phyloP scores from a whole-genome alignment of 2,113 vertebrate species.

The Sterna hirundo region DNA sequence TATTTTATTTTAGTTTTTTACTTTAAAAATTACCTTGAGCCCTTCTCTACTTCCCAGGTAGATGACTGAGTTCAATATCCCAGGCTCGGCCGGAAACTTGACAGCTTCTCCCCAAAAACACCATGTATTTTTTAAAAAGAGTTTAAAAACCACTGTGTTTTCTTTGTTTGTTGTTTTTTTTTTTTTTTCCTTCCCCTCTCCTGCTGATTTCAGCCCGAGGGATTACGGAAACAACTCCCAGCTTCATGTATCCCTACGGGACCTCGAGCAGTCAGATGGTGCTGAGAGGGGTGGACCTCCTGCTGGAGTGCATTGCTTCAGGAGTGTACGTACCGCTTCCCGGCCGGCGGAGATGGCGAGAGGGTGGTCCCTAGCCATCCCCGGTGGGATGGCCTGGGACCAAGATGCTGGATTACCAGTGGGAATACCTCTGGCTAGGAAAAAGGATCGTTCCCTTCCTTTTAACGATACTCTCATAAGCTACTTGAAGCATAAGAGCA shows the following conservation, averaged over 20 bases:
- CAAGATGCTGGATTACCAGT: background rate
- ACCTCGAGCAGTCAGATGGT: conserved; percentile 91
- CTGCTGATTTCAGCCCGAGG: conserved; percentile 82
- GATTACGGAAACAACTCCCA: conserved; percentile 85
- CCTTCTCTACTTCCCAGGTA: background rate
- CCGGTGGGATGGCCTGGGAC: fast-evolving
- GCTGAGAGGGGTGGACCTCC: conserved; percentile 87
- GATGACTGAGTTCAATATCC: background rate
- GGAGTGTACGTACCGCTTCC: conserved; percentile 86
- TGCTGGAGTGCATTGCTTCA: conserved; percentile 95
- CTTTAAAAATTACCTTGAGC: background rate
- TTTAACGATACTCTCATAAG: fast-evolving
- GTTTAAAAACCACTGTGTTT: conserved; percentile 9
- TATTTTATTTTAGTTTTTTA: background rate
- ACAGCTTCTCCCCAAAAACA: background rate
- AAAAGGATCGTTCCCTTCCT: background rate
- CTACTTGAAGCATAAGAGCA: background rate
- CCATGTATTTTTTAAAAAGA: background rate
- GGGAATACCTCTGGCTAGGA: background rate
- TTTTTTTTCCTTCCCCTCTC: background rate
- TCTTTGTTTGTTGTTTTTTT: background rate
- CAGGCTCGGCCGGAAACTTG: background rate
- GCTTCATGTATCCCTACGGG: conserved; percentile 89
- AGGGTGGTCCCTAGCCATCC: background rate
- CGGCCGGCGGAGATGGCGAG: fast-evolving